Evolutionary conservation across 2,797 vertebrate genomes (phyloP), one percentile per base, ranked within the genome.

Genomic region (Manis pentadactyla): DNA sequence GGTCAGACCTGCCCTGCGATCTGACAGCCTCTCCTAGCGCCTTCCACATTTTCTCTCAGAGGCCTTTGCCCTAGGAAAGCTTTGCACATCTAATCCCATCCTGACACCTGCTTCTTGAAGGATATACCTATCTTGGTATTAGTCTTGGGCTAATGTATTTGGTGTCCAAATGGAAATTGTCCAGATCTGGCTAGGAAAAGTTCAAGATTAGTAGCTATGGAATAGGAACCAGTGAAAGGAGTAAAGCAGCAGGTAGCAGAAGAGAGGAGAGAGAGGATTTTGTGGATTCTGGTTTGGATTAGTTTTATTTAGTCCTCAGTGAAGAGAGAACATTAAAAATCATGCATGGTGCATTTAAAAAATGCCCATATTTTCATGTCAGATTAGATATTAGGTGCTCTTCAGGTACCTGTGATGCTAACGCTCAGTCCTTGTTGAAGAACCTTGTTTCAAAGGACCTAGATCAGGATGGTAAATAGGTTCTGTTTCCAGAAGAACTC

Each of bases 231-330:
- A 75, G 15, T 37, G 59, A 88, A n/a, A 19, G 11, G 71, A 51
- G 5, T 71, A 85, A 77, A 53, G 61, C 34, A 49, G 46, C 14
- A 25, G n/a, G 5, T 42, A n/a, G 34, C 27, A 85, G 90, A 75
- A 37, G 49, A 73, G 42, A 69, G 8, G 51, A 61, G 46, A 46
- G 46, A 46, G 8, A 46, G 46, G 46, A 46, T 46, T 46, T 46
- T 46, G 9, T 46, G 46, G 46, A 46, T 63, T 81, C 57, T 39
- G 51, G 34, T 85, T 90, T 81, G 59, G 29, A 49, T 74, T 77
- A 71, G 25, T 84, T 94, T 95, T 66, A 71, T 25, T 93, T 93
- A 85, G 75, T 61, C 19, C 9, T 93, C 57, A 71, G 15, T 68
- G 79, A 93, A 87, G 82, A 74, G 25, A 34, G 6, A 23, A 69